Conservation (phyloP, 2,888 invertebrate species). For the Eudemis profundana region DNA sequence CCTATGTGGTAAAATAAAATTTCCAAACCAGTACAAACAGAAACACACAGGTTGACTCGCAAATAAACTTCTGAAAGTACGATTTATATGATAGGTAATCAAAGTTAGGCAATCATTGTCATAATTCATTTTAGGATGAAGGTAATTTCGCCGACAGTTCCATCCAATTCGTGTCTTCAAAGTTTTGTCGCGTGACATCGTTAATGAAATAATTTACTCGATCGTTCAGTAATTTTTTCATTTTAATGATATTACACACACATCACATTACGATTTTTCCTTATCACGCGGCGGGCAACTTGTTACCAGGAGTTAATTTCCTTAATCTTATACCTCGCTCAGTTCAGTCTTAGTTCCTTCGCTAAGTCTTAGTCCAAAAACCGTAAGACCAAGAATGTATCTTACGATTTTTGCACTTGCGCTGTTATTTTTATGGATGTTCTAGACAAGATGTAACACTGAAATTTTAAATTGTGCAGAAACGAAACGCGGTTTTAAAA, state of each 20-base stretch:
- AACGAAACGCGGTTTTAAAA: too few relatives aligned
- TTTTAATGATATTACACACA: not conserved
- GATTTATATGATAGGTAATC: not conserved
- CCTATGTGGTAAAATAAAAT: not conserved
- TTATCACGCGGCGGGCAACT: constrained; percentile 50
- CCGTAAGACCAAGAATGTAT: constrained; percentile 24
- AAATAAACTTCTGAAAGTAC: not conserved
- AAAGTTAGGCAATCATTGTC: constrained; percentile 14
- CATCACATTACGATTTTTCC: constrained; percentile 6
- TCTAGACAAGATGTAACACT: constrained; percentile 8
- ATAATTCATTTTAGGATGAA: constrained; percentile 8
- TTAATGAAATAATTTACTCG: constrained; percentile 16
- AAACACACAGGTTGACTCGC: not conserved
- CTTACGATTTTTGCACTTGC: constrained; percentile 20
- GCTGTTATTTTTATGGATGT: constrained; percentile 8
- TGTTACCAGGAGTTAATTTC: constrained; percentile 66
- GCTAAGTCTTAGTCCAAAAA: constrained; percentile 49
- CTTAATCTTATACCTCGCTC: constrained; percentile 69
- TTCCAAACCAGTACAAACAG: not conserved
- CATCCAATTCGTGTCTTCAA: constrained; percentile 36
- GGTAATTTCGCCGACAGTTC: constrained; percentile 25
- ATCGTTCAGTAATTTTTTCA: constrained; percentile 10
- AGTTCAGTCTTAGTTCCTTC: constrained; percentile 54
- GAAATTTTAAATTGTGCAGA: too few relatives aligned
- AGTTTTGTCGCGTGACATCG: constrained; percentile 44